phyloP scores from a whole-genome alignment of 2,797 vertebrate species.

The Sebastes wilsoni region DNA sequence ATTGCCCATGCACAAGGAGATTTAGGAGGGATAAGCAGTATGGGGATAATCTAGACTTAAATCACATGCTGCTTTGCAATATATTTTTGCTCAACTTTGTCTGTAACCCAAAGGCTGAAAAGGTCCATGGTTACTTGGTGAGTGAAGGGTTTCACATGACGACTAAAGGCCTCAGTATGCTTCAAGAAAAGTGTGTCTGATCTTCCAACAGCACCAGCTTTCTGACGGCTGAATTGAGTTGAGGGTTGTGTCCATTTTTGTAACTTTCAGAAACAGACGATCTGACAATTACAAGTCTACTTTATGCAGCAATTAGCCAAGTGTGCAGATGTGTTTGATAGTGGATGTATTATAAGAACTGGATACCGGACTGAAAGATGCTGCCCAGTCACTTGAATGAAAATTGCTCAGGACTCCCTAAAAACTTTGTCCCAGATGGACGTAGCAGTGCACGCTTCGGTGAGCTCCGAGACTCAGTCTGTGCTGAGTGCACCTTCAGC shows the following conservation, averaged over 20 bases:
- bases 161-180: not conserved
- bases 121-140: not conserved
- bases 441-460: too few species aligned
- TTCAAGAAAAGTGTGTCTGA: not conserved
- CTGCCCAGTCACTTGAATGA: not conserved
- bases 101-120: not conserved
- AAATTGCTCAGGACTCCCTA: not conserved
- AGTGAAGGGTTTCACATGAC: not conserved
- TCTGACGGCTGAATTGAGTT: not conserved
- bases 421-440: not conserved
- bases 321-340: not conserved
- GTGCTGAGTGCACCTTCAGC: too few species aligned
- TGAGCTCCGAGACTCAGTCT: too few species aligned
- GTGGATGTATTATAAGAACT: too few species aligned
- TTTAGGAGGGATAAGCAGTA: constrained; percentile 33
- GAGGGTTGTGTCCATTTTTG: not conserved
- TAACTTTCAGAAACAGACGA: not conserved
- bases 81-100: not conserved
- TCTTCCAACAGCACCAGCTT: not conserved
- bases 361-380: not conserved
- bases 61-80: constrained; percentile 25
- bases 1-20: constrained; percentile 27
- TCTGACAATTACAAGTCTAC: not conserved
- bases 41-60: constrained; percentile 37
- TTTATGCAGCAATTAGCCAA: not conserved